Conservation (phyloP, 2,113 vertebrate genomes). For the Gnathonemus echidnorhynchus region DNA sequence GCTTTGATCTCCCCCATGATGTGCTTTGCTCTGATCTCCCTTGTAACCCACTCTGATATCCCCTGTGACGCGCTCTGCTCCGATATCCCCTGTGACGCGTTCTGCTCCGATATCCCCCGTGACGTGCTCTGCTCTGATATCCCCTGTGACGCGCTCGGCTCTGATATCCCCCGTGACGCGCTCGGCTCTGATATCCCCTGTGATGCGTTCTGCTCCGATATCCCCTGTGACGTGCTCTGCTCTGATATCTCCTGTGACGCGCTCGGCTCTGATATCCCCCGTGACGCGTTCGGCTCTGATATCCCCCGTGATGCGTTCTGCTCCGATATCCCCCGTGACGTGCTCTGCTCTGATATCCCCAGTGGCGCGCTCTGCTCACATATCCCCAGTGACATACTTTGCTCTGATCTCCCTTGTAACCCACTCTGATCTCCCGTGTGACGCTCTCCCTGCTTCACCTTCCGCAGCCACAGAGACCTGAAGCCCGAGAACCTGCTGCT, state of each 20-base stretch:
- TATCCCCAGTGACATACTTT: neutral
- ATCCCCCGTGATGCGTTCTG: constrained; percentile 11
- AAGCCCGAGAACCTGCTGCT: constrained; percentile 87
- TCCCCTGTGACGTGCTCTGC: constrained; percentile 8
- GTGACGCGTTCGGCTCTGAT: neutral
- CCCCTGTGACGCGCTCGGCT: neutral
- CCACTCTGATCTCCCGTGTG: constrained; percentile 20
- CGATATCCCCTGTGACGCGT: neutral
- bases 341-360: constrained; percentile 9
- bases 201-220: neutral
- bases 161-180: constrained; percentile 18
- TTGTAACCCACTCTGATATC: too few species aligned
- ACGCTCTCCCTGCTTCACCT: neutral
- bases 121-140: neutral
- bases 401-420: neutral
- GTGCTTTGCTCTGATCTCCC: too few species aligned
- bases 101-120: neutral
- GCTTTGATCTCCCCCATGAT: too few species aligned
- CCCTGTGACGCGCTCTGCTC: neutral
- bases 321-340: constrained; percentile 20
- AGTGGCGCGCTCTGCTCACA: neutral
- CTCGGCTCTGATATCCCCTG: constrained; percentile 10
- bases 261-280: neutral
- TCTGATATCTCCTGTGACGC: constrained; percentile 15
- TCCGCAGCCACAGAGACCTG: constrained; percentile 79